phyloP scores from a whole-genome alignment of 2,113 vertebrate species.

The Halichoeres trimaculatus region DNA sequence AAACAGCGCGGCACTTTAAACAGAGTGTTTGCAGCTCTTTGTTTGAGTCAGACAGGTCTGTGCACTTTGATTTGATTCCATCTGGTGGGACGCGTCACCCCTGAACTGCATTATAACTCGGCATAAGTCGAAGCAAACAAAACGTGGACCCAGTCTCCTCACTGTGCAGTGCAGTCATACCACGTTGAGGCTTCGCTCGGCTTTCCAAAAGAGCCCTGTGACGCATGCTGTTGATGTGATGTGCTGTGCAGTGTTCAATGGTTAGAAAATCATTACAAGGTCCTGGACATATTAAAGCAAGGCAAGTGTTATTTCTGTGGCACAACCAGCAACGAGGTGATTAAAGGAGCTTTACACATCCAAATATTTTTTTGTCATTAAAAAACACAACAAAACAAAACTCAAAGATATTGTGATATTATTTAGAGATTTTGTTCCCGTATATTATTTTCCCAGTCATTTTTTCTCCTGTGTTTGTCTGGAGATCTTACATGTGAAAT shows the following conservation, averaged over 20 bases:
- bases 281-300: too few species aligned
- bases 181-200: not conserved
- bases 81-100: slow-evolving; percentile 64
- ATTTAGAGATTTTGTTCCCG: too few species aligned
- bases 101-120: slow-evolving; percentile 64
- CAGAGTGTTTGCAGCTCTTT: slow-evolving; percentile 37
- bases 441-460: too few species aligned
- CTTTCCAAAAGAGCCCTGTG: not conserved
- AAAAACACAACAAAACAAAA: too few species aligned
- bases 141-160: slow-evolving; percentile 24
- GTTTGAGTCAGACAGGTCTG: slow-evolving; percentile 41
- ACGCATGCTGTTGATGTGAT: not conserved
- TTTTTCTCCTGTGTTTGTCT: too few species aligned
- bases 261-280: not conserved
- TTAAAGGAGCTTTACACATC: too few species aligned
- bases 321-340: too few species aligned
- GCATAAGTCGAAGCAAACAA: slow-evolving; percentile 48
- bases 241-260: not conserved
- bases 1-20: slow-evolving; percentile 49
- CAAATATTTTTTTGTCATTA: too few species aligned
- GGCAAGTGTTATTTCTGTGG: too few species aligned
- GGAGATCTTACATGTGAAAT: too few species aligned
- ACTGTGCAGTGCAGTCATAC: too few species aligned
- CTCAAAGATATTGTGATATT: too few species aligned
- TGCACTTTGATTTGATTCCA: slow-evolving; percentile 60